Evolutionary conservation across 2,888 invertebrate genomes (phyloP), one percentile per base, ranked within the genome.

Genomic region (Salpingus planirostris): DNA sequence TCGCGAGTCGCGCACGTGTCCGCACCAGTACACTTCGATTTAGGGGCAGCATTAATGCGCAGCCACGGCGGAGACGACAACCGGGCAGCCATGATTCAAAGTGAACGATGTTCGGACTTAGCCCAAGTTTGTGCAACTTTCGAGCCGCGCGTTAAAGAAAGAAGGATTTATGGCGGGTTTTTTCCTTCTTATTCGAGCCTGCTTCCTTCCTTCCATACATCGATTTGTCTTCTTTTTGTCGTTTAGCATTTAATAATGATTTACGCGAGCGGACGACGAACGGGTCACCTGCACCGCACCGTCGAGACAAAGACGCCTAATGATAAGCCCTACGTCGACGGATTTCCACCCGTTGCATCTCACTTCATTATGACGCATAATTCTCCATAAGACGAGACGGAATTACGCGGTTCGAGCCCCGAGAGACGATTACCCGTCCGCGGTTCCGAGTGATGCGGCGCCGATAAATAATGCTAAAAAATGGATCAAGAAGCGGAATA

Each of bases 151-250:
- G 55, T 54, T 56, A 59, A 57, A 58, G 55, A 58, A 60, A 61
- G 59, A 57, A 62, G 55, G 60, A 63, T 63, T 64, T 62, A 63
- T 61, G 57, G 44, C 46, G 49, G 51, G 53, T 59, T 60, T 60
- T 36, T 30, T 33, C 38, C 43, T 53, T 40, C 43, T 53, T 54
- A 51, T 54, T 52, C 47, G 42, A 47, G 46, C 48, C 48, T 46
- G 52, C 49, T 57, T 60, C 59, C 59, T 59, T 57, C 58, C 57
- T 50, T 49, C 50, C 50, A 55, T 55, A 53, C 57, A 57, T 60
- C 60, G 61, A 62, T 62, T 62, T 61, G 59, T 62, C 62, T 63
- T 62, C 59, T 61, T 62, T 61, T 61, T 61, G 60, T 62, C 60
- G 55, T 59, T 60, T 59, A 58, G 55, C 54, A 57, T 61, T 62